Evolutionary conservation across 2,113 vertebrate species (phyloP).

Genomic region (Perca flavescens): DNA sequence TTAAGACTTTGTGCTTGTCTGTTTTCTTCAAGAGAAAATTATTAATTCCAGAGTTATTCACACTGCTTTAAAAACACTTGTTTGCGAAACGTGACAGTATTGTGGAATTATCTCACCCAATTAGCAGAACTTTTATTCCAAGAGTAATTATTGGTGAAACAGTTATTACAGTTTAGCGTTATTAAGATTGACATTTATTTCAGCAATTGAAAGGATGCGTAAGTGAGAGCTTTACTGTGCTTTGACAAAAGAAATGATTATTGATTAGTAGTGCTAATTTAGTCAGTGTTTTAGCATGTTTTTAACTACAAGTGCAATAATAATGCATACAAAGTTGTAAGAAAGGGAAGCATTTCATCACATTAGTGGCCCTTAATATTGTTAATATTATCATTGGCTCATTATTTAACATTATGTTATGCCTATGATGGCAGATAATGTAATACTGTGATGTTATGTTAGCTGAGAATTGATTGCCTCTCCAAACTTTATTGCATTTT

Average conservation of each 20-base stretch:
- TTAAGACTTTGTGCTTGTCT: background rate
- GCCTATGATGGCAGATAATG: constrained; percentile 48
- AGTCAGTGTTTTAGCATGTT: background rate
- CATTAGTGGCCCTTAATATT: constrained; percentile 26
- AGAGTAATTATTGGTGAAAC: constrained; percentile 3
- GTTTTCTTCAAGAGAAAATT: background rate
- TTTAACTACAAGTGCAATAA: background rate
- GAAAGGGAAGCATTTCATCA: constrained; percentile 12
- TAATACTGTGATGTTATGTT: constrained; percentile 48
- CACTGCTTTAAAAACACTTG: background rate
- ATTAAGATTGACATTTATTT: constrained; percentile 17
- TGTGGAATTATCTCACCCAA: background rate
- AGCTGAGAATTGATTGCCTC: constrained; percentile 55
- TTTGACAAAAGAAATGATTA: constrained; percentile 1
- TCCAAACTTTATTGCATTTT: constrained; percentile 63
- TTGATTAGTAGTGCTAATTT: constrained; percentile 45
- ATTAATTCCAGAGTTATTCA: no score
- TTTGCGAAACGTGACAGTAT: background rate
- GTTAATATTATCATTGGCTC: constrained; percentile 48
- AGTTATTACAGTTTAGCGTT: background rate
- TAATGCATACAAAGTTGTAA: constrained; percentile 5
- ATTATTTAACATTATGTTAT: constrained; percentile 43
- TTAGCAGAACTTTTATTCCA: background rate
- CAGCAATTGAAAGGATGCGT: constrained; percentile 8
- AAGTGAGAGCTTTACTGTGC: background rate